Conservation (phyloP, 2,888 invertebrate species). For the Dichetophora obliterata region DNA sequence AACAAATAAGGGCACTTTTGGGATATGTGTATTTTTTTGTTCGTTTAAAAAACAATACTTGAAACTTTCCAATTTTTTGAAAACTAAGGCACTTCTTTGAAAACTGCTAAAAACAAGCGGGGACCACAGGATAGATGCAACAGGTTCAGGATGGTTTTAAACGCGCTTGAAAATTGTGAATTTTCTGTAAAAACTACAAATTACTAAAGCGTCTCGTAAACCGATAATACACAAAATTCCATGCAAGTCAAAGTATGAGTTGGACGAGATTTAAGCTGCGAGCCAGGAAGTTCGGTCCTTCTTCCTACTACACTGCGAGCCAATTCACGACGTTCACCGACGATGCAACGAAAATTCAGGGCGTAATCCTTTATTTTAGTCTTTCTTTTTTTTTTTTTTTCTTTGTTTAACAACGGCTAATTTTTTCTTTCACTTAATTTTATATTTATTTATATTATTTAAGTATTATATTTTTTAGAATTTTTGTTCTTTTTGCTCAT, state of each 20-base stretch:
- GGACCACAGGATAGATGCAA: background rate
- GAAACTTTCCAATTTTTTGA: background rate
- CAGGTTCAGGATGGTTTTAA: background rate
- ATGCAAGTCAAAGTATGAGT: background rate
- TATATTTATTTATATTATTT: background rate
- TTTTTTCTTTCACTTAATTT: background rate
- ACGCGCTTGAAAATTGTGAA: background rate
- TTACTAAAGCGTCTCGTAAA: background rate
- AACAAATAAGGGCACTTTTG: background rate
- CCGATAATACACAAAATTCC: background rate
- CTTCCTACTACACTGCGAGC: background rate
- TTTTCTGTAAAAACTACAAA: background rate
- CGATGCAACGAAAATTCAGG: slow-evolving; percentile 26
- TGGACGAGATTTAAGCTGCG: background rate
- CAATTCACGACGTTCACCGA: background rate
- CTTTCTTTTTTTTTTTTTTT: background rate
- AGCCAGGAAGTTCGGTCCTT: background rate
- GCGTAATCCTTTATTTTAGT: slow-evolving; percentile 19
- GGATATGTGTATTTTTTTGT: background rate
- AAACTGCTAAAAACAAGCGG: background rate
- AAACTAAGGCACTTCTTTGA: background rate
- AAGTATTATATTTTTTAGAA: background rate
- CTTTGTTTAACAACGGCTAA: background rate
- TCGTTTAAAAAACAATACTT: background rate
- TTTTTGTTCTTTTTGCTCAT: slow-evolving; percentile 13